Base-by-base conservation (phyloP, 2,888 invertebrate genomes). In the Melinaea marsaeus region DNA sequence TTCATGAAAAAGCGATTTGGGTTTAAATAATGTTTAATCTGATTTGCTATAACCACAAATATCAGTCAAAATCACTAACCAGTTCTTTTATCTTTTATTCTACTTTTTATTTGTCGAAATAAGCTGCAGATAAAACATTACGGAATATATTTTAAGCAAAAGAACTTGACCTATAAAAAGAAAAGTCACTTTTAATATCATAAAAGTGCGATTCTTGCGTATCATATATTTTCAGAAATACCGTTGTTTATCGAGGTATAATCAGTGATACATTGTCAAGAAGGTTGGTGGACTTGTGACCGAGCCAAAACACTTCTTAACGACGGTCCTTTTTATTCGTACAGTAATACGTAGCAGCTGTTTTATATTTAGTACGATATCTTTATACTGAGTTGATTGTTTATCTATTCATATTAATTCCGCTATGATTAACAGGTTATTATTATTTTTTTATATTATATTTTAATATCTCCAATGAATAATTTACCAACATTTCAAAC, bases 231-330 rank as follows among this genome's bases (percentile, higher is more conserved):
- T 42, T 54, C 55, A 9, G 11, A 42, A 57, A 51, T 33, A 55
- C 58, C 47, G 51, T 60, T 51, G 6, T 57, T 60, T 48, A 42
- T 33, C 37, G 11, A 13, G 6, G 4, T 32, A 4, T 45, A 37
- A 34, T 34, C 45, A 60, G 61, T 62, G 64, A 65, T 64, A 69
- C 61, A 71, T 59, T 55, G 65, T 58, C 47, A 61, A 33, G 61
- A 69, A 68, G 69, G 68, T 64, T 68, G 61, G 59, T 48, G 60
- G 55, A 65, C 60, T 71, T 71, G 68, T 64, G 57, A 57, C 34
- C 61, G 60, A 57, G 71, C 71, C 69, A 71, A 71, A 51, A 48
- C 48, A 48, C 42, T 42, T 7, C 32, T 32, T 51, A 51, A 32
- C 9, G 51, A 9, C 42, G 9, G 9, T 51, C 6, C 51, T 51